Evolutionary conservation across 1,140 invertebrate genomes (phyloP), one percentile per base, ranked within the genome.

Genomic region (Drosophila seguyi): DNA sequence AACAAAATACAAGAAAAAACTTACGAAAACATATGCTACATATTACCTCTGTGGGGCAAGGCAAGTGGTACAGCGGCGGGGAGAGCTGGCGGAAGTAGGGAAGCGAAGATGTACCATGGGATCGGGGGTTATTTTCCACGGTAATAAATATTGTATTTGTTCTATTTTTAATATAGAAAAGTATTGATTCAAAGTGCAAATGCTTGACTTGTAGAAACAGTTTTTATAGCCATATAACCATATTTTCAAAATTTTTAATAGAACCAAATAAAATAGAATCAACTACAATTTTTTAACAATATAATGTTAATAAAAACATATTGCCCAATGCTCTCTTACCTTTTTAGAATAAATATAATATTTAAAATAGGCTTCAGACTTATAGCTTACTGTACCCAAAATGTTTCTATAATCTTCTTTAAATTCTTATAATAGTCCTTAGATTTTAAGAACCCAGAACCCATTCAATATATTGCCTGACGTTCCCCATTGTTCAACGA

Each of bases 21-120:
- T 90, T 88, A 88, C 85, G 81, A 90, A 90, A 90, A 90, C 85
- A 90, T 90, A 90, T 90, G 85, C 85, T 90, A 90, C 85, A 90
- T 90, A 90, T 90, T 88, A 88, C 85, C 81, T 81, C 73, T 79
- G 81, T 65, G 66, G 74, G 60, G 52, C 52, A 60, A 55, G 45
- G 47, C 52, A 52, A 65, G 47, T 45, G 22, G 20, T 36, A 61
- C 53, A 48, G 58, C 63, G 56, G 56, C 52, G 82, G 50, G 84
- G 84, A 58, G 78, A 61, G 78, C 52, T 36, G 68, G 57, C 66
- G 52, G 68, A 72, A 72, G 52, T 72, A 38, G 34, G 48, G 52
- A 22, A 48, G 52, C 36, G 31, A 59, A 31, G 22, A 11, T 36
- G n/a, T 25, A 72, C 68, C 16, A 59, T 72, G 66, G 68, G 29